Evolutionary conservation across 2,113 vertebrate genomes (phyloP).

Genomic region (Scopus umbretta): DNA sequence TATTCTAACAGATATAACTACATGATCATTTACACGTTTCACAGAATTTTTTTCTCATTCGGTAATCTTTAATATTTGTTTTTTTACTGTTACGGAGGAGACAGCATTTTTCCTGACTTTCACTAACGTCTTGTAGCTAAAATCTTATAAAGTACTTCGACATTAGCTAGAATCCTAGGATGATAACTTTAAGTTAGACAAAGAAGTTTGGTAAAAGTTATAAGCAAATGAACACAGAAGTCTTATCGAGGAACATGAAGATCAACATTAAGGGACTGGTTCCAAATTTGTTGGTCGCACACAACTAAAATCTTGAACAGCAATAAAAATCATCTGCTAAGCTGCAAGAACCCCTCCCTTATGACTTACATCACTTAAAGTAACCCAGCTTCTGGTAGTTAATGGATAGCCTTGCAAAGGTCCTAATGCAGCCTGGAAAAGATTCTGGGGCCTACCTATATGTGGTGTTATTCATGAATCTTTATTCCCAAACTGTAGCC

Average conservation of each 20-base stretch:
- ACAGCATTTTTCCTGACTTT: not conserved
- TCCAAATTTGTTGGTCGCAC: not conserved
- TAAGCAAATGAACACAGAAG: not conserved
- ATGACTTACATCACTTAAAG: not conserved
- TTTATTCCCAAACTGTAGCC: not conserved
- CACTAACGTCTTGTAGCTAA: not conserved
- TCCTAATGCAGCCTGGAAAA: not conserved
- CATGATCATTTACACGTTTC: not conserved
- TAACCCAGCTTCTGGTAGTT: not conserved
- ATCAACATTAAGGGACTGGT: not conserved
- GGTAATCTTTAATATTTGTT: no score
- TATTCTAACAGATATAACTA: not conserved
- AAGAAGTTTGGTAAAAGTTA: not conserved
- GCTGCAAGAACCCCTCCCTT: not conserved
- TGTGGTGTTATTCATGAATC: not conserved
- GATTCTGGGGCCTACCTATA: not conserved
- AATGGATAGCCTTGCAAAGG: not conserved
- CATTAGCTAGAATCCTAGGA: not conserved
- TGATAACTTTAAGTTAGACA: not conserved
- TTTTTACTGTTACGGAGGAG: not conserved
- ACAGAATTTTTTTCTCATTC: not conserved
- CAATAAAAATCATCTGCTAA: not conserved
- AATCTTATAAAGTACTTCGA: not conserved
- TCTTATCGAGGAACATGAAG: not conserved
- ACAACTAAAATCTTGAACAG: not conserved